phyloP scores from a whole-genome alignment of 2,797 vertebrate species.

The Eidolon dupreanum region DNA sequence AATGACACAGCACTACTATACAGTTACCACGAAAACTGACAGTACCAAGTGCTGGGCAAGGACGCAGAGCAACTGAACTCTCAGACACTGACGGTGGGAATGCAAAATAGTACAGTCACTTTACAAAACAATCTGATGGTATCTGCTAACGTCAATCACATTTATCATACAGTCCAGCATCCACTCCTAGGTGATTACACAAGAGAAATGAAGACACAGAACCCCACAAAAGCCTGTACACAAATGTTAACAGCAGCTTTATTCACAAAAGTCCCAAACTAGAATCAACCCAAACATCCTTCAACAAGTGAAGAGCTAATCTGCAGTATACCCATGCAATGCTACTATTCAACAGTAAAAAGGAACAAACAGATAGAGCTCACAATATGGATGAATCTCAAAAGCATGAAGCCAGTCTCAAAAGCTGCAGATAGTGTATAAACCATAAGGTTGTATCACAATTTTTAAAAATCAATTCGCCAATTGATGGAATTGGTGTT shows the following conservation, averaged over 20 bases:
- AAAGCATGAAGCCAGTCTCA: too few species aligned
- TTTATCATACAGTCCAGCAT: neutral
- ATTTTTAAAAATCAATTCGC: neutral
- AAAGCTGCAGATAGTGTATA: too few species aligned
- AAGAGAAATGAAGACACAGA: neutral
- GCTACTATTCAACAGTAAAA: neutral
- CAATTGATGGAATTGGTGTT: neutral
- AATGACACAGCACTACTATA: neutral
- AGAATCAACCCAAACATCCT: neutral
- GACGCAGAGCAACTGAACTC: neutral
- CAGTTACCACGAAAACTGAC: too few species aligned
- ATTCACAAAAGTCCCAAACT: neutral
- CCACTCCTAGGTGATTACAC: neutral
- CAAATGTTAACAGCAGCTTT: neutral
- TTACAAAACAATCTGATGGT: neutral
- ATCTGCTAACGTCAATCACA: neutral
- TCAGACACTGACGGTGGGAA: neutral
- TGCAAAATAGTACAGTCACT: neutral
- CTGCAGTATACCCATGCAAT: rapidly evolving
- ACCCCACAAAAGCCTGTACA: neutral
- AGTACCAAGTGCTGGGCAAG: neutral
- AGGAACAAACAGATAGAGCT: too few species aligned
- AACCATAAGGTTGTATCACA: neutral
- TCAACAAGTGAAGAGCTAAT: neutral
- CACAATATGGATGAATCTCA: neutral